These are phyloP conservation scores for Drosophila affinis DNA, from an alignment of 2,888 invertebrate species.

Conservation along the genomic window DNA sequence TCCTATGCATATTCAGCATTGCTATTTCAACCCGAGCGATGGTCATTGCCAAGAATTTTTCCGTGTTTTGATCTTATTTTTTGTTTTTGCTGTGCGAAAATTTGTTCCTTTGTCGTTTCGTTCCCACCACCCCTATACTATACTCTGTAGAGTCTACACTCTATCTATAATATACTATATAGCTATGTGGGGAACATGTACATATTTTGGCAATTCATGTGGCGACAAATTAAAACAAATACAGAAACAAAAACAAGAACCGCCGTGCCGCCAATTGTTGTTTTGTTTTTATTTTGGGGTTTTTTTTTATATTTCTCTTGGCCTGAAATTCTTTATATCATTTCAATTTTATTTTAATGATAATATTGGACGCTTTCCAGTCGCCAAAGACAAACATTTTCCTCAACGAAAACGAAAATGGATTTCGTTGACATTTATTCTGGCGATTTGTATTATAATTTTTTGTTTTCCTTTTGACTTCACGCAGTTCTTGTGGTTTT, in stretches of 20 bases:
- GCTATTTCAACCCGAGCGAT: conserved; percentile 76
- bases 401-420: conserved; percentile 6
- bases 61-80: conserved; percentile 75
- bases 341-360: conserved; percentile 32
- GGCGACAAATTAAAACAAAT: conserved; percentile 75
- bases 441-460: conserved; percentile 20
- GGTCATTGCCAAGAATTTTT: conserved; percentile 80
- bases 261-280: conserved; percentile 1
- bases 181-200: neutral
- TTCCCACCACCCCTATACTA: neutral
- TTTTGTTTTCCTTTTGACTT: conserved; percentile 15
- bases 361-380: conserved; percentile 37
- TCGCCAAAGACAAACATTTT: conserved; percentile 29
- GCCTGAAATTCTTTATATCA: conserved; percentile 31
- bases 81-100: conserved; percentile 40
- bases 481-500: conserved; percentile 35
- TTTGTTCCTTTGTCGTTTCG: conserved; percentile 44
- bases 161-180: conserved; percentile 3
- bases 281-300: conserved; percentile 44
- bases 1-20: conserved; percentile 54
- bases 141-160: neutral
- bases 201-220: conserved; percentile 71
- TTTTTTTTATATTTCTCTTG: neutral
- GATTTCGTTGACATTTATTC: conserved; percentile 18
- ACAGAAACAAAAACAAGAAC: conserved; percentile 37